phyloP scores from a whole-genome alignment of 2,888 invertebrate species.

The Taenaris catops region DNA sequence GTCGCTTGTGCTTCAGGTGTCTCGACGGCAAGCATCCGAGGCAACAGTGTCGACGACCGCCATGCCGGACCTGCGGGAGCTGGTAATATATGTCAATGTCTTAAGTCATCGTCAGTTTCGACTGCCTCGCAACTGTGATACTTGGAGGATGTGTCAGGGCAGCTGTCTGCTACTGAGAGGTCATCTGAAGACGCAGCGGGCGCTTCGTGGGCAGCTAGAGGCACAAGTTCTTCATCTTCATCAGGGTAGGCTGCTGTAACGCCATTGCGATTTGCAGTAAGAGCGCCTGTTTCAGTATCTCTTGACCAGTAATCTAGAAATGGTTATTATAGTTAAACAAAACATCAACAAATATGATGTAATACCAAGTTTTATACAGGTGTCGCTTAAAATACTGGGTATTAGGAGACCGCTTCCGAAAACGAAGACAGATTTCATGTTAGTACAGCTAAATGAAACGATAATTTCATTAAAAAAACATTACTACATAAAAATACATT shows the following conservation, averaged over 20 bases:
- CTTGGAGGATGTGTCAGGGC: conserved; percentile 86
- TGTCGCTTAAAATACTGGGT: too few species aligned
- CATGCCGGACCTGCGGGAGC: too few species aligned
- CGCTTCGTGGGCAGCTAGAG: conserved; percentile 81
- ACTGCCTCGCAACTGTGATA: conserved; percentile 88
- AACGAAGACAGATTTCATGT: too few species aligned
- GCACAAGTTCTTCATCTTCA: conserved; percentile 81
- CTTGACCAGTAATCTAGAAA: conserved; percentile 54
- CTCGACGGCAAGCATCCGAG: too few species aligned
- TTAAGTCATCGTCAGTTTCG: conserved; percentile 78
- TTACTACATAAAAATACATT: too few species aligned
- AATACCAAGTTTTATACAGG: too few species aligned
- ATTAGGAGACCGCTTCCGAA: too few species aligned
- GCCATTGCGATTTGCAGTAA: conserved; percentile 43
- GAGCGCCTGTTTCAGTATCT: conserved; percentile 31
- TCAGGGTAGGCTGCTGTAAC: conserved; percentile 36
- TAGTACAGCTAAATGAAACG: too few species aligned
- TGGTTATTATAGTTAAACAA: not conserved
- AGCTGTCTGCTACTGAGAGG: conserved; percentile 84
- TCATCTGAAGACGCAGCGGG: conserved; percentile 81
- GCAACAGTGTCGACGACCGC: too few species aligned
- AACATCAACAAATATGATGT: not conserved
- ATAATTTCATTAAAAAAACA: too few species aligned
- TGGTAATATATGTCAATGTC: conserved; percentile 45
- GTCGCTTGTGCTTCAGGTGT: too few species aligned